Evolutionary conservation across 2,113 vertebrate species (phyloP), one percentile per base, ranked within the genome.

Genomic region (Myodes glareolus): DNA sequence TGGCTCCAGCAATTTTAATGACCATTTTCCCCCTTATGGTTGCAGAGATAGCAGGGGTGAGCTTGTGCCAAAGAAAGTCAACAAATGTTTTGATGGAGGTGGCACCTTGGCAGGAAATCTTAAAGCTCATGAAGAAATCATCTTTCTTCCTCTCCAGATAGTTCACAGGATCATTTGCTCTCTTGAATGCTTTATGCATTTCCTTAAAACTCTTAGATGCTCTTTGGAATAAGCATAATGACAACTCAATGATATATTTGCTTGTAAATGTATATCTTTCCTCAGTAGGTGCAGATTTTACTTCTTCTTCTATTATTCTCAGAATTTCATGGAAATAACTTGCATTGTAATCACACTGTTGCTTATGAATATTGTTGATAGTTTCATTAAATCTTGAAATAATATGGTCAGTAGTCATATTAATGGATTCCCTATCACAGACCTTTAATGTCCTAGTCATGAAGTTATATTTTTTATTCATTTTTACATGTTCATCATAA

Each of bases 91-190:
- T 98, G 80, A 98, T 58, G 0, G 98, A 98, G 33, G 97, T 97
- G 76, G 96, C 98, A 70, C 95, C 99, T 98, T 97, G 95, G 61
- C 96, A 99, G 61, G 97, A 98, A 9, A 96, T 98, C 78, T 90
- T 97, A 95, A 99, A 99, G 50, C 94, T 95, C 10, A 19, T 98
- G 61, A 98, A 98, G 73, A 98, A 99, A 21, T 99, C 97, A 4
- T 65, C 76, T 97, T 98, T 98, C 82, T 98, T 99, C 16, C 21
- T 98, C 2, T 93, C 52, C 29, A 99, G 90, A 70, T 98, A 98
- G 9, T 14, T 25, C 0, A 0, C 6, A 2, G 98, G 98, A 84
- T 99, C 88, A 21, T 98, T 99, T 33, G 96, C 98, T 11, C 0
- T 92, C 47, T 9, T 97, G 93, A 98, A 99, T 5, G 31, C 90